phyloP scores from a whole-genome alignment of 2,888 invertebrate species.

The Mantis religiosa region DNA sequence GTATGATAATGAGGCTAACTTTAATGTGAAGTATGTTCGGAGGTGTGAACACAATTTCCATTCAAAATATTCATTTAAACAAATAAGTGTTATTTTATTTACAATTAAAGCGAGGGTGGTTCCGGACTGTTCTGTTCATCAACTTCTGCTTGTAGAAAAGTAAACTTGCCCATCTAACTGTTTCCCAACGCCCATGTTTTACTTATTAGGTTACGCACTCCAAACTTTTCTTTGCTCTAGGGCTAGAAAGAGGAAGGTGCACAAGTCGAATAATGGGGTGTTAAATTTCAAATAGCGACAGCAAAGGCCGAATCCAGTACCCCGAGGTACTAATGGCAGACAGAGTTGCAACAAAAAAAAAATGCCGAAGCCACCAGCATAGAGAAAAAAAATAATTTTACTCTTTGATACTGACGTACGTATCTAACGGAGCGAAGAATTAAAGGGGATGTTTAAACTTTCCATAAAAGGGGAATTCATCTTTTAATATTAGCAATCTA shows the following conservation, averaged over 20 bases:
- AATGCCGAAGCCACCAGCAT: neutral
- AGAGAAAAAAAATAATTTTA: neutral
- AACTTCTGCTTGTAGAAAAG: too few relatives aligned
- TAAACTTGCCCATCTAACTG: neutral
- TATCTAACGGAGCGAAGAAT: neutral
- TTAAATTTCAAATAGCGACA: neutral
- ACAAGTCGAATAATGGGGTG: neutral
- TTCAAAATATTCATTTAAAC: too few relatives aligned
- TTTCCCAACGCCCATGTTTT: neutral
- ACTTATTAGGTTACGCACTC: neutral
- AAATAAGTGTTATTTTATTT: too few relatives aligned
- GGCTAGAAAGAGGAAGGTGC: neutral
- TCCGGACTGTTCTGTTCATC: too few relatives aligned
- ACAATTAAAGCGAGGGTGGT: too few relatives aligned
- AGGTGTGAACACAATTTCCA: too few relatives aligned
- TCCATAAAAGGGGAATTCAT: neutral
- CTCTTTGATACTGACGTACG: neutral
- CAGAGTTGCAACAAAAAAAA: neutral
- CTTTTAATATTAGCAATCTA: too few relatives aligned
- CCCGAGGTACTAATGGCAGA: neutral
- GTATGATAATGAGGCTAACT: too few relatives aligned
- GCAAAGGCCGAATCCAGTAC: neutral
- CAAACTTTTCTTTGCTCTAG: neutral
- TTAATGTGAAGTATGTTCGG: too few relatives aligned
- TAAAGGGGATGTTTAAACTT: neutral